These are phyloP conservation scores for Ectropis crepuscularia DNA, from an alignment of 2,888 invertebrate genomes.

Conservation along the genomic window DNA sequence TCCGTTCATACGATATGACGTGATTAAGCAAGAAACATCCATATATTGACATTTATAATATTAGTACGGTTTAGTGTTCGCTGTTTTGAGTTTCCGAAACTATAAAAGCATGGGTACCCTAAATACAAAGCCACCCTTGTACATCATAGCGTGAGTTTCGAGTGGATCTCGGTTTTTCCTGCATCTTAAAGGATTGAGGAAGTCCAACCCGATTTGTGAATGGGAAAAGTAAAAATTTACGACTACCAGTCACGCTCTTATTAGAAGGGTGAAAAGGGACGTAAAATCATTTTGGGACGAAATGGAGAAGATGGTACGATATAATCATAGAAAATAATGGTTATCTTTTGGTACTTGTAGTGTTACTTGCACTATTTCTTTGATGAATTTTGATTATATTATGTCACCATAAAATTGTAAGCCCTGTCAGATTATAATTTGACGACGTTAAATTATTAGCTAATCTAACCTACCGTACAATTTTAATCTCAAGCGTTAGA, in stretches of 20 bases:
- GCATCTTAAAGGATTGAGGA: constrained; percentile 66
- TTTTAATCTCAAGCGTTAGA: too few relatives aligned
- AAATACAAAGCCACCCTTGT: constrained; percentile 71
- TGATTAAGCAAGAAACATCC: too few relatives aligned
- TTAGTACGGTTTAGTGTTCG: too few relatives aligned
- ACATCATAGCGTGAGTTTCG: constrained; percentile 81
- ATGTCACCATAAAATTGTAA: too few relatives aligned
- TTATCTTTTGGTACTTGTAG: too few relatives aligned
- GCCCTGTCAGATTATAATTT: too few relatives aligned
- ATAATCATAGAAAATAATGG: background rate
- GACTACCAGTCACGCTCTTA: constrained; percentile 40
- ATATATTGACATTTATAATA: too few relatives aligned
- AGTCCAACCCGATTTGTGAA: constrained; percentile 45
- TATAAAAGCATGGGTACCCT: constrained; percentile 17
- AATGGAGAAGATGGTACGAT: background rate
- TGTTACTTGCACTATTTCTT: too few relatives aligned
- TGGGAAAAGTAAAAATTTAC: constrained; percentile 32
- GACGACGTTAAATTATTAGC: too few relatives aligned
- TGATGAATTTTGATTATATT: too few relatives aligned
- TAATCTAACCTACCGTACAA: too few relatives aligned
- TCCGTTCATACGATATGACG: too few relatives aligned
- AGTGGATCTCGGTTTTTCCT: constrained; percentile 70
- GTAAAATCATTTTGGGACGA: background rate
- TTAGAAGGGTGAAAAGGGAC: constrained; percentile 27
- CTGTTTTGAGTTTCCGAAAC: background rate